Base-by-base conservation (phyloP, 2,888 invertebrate genomes). In the Aphrophora alni region DNA sequence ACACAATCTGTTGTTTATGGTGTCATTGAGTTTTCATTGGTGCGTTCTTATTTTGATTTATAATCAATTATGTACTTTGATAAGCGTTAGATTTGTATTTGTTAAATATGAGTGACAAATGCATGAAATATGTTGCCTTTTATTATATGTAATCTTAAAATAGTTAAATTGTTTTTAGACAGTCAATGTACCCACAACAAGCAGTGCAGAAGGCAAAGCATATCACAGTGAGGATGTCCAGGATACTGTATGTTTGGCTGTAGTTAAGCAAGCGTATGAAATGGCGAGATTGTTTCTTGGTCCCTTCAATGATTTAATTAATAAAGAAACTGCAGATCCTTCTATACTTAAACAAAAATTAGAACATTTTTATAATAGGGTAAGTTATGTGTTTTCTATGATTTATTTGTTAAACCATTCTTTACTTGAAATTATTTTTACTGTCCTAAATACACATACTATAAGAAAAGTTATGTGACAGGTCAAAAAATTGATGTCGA, bases 211-310 rank as follows among this genome's bases (percentile, higher is more conserved):
- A 82, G 91, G 91, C 79, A 88, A 89, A 14, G 97, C 97, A 86
- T 96, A 95, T 88, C 91, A 92, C 83, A 93, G 94, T 83, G 95
- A 96, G 83, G 94, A 97, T 87, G 93, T 98, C 0, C 94, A 95
- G 84, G 95, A 94, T 87, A 91, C 91, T 84, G 93, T 95, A 27
- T 95, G 92, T 87, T 91, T 92, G 82, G 91, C 93, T 8, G 90
- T 95, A 38, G 88, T 96, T 0, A 90, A 91, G 83, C 94, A 95
- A 88, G 92, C 95, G 7, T 98, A 98, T 87, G 92, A 92, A 85
- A 95, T 95, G 92, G 98, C 96, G 87, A 91, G 94, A 87, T 90
- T 98, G 85, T 96, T 97, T 87, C 92, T 94, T 89, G 96, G 96
- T 0, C 92, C 93, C 4, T 95, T 97, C 85, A 89, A 91, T 82